These are phyloP conservation scores for Lepidocyrtinus sp. DNA, from an alignment of 2,888 invertebrate genomes.

Conservation along the genomic window DNA sequence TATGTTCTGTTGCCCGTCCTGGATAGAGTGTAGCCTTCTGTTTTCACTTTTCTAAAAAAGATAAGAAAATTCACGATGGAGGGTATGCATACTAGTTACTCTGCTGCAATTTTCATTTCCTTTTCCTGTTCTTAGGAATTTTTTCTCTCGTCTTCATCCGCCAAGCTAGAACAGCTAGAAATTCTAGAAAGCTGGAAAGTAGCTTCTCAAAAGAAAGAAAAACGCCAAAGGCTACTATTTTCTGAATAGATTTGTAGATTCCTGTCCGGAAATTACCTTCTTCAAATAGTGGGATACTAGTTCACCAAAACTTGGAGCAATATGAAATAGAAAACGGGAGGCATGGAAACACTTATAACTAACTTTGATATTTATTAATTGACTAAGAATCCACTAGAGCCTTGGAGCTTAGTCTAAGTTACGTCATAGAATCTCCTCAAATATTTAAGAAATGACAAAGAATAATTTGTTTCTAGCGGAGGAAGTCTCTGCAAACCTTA, in stretches of 20 bases:
- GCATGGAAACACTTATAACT: too few relatives aligned
- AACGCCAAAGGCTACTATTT: background rate
- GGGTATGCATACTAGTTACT: conserved; percentile 30
- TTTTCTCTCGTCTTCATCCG: conserved; percentile 25
- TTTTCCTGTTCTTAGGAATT: conserved; percentile 65
- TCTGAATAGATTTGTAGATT: background rate
- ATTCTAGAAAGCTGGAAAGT: background rate
- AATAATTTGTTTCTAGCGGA: background rate
- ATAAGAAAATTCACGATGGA: too few relatives aligned
- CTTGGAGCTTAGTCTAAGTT: too few relatives aligned
- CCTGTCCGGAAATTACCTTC: too few relatives aligned
- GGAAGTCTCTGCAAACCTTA: background rate
- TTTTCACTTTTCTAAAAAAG: too few relatives aligned
- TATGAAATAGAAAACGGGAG: too few relatives aligned
- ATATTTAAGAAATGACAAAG: too few relatives aligned
- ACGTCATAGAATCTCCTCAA: too few relatives aligned
- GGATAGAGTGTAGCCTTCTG: background rate
- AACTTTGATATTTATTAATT: too few relatives aligned
- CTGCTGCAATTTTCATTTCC: conserved; percentile 70
- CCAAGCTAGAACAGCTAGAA: background rate
- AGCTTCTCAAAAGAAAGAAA: background rate
- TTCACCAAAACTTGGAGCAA: too few relatives aligned
- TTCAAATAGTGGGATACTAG: too few relatives aligned
- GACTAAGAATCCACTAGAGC: too few relatives aligned
- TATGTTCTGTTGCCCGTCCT: background rate